Base-by-base conservation (phyloP, 2,888 invertebrate genomes). In the Oasisia sp. region DNA sequence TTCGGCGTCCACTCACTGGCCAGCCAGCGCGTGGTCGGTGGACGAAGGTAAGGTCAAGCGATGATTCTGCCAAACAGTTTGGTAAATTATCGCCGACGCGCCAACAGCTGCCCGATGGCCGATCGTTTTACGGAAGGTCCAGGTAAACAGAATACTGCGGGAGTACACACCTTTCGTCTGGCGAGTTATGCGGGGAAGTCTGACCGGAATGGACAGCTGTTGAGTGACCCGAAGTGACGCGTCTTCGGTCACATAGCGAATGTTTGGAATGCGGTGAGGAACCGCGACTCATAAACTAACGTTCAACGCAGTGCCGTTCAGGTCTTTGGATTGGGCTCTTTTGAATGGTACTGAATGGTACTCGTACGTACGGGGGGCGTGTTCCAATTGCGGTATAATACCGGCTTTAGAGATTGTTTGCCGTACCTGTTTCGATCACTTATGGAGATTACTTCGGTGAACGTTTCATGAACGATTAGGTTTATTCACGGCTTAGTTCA, bases 1-100 rank as follows among this genome's bases (percentile, higher is more conserved):
- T 74, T 27, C 74, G 74, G 74, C 74, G 74, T 74, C 74, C 27
- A 74, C 74, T 7, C 5, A 74, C 19, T 74, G 38, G 74, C 74
- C 27, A 50, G 74, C 5, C 3, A 74, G 74, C 74, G 74, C 7
- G 19, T 74, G 56, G 56, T 56, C 56, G 19, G 56, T 56, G 74
- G 74, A 27, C 74, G 74, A 74, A 74, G 74, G 74, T 74, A 74
- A 74, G 74, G 74, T 74, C 74, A 74, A 74, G 74, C 74, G 27
- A 74, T 14, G 74, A 74, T 19, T 27, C 74, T 27, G 27, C 74
- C 74, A 74, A 27, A 14, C 27, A 74, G 19, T 74, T 74, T 74
- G 3, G 27, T n/a, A 27, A 27, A 74, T 27, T 74, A 27, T 14
- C 27, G 27, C 74, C 19, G 19, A 74, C 74, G 7, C 74, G 27